Evolutionary conservation across 2,113 vertebrate genomes (phyloP), one percentile per base, ranked within the genome.

Genomic region (Elanus axillaris): DNA sequence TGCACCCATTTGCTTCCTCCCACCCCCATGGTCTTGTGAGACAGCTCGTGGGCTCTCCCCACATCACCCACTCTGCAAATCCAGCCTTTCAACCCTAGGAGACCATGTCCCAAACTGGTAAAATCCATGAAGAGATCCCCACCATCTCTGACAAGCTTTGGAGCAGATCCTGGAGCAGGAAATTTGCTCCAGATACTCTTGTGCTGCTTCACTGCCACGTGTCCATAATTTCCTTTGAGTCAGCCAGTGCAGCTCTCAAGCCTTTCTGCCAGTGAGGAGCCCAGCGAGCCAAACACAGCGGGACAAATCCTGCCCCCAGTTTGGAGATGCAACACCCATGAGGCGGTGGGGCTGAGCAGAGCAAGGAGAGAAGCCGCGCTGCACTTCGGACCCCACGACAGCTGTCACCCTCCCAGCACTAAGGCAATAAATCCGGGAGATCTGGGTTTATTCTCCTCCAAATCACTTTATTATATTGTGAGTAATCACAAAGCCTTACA

Each of bases 381-480:
- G 34, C 34, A 19, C 47, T 67, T 86, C 15, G 10, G 32, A 43
- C 16, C 5, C 67, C 36, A 62, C 0, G 0, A 42, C 27, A 72
- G 42, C 72, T 90, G 50, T 36, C 9, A 2, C 86, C 68, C 3
- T 62, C 47, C 50, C 47, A 82, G 40, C 34, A 5, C 31, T 64
- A 68, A 85, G 48, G 34, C 53, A 95, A 93, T 69, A 93, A 91
- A 94, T 66, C 88, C 26, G 2, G 53, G 55, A 72, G 25, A 90
- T 93, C 63, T 71, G 74, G 42, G 6, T 73, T 91, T 90, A 47
- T 95, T 95, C 86, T 95, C 73, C 93, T 96, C 91, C 62, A 87
- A 88, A 97, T 88, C 84, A 86, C 94, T 97, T 97, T 96, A 97
- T 97, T 96, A 73, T 73, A 48, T 47, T 59, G 66, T 94, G 94